Percentiles rank a stretch among this genome's conserved stretches.
Evolutionary conservation across 2,113 vertebrate genomes (phyloP).

Genomic region (Hippocampus comes): DNA sequence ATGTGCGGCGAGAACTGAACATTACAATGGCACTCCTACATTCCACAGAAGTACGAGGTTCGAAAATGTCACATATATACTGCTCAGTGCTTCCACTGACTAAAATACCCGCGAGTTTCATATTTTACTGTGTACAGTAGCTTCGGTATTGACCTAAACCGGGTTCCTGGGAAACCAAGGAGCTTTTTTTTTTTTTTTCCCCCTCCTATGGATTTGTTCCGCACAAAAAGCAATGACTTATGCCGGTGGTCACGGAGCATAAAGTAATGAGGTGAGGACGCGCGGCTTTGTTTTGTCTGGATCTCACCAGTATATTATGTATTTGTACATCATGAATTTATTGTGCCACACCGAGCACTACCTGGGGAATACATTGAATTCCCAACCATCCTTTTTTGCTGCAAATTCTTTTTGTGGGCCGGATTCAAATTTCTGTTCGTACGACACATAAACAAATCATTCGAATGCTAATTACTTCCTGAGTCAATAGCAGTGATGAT

Average conservation of each 20-base stretch:
- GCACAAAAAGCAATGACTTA: constrained; percentile 46
- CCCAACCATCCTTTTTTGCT: too few relatives aligned
- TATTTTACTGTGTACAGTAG: constrained; percentile 62
- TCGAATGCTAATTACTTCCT: not conserved
- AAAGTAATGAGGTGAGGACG: constrained; percentile 26
- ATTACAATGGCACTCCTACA: constrained; percentile 20
- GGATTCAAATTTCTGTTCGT: not conserved
- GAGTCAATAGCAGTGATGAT: not conserved
- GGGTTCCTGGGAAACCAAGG: constrained; percentile 21
- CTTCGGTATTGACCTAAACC: constrained; percentile 57
- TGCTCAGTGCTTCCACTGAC: constrained; percentile 4
- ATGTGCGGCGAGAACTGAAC: constrained; percentile 25
- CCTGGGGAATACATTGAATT: not conserved
- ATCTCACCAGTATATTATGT: not conserved
- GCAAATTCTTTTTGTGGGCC: not conserved
- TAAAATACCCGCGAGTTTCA: not conserved
- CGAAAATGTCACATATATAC: constrained; percentile 16
- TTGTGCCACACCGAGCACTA: not conserved
- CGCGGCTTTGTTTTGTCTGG: not conserved
- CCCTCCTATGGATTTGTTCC: constrained; percentile 28
- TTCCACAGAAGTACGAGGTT: constrained; percentile 26
- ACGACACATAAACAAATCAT: not conserved
- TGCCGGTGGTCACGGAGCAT: constrained; percentile 16
- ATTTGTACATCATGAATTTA: not conserved
- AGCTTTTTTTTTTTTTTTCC: constrained; percentile 7